Evolutionary conservation across 2,797 vertebrate species (phyloP).

Genomic region (Danio jaintianensis): DNA sequence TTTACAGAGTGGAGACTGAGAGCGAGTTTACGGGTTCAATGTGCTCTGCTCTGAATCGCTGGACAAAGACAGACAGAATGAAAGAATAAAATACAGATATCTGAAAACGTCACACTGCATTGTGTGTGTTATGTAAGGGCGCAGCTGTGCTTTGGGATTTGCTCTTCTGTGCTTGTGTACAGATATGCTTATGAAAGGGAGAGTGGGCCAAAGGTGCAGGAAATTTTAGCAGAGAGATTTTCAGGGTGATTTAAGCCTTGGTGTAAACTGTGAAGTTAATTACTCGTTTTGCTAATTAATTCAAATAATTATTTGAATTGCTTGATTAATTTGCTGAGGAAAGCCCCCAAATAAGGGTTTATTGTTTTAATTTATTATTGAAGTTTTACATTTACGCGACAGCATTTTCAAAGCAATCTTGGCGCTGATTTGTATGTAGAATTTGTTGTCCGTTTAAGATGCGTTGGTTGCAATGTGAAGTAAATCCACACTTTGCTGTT

Average conservation of each 20-base stretch:
- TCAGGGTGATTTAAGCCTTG: not conserved
- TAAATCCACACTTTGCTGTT: too few species aligned
- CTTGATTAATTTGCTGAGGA: not conserved
- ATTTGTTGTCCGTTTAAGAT: too few species aligned
- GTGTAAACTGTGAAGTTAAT: slow-evolving; percentile 2
- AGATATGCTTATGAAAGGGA: slow-evolving; percentile 31
- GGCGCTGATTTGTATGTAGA: too few species aligned
- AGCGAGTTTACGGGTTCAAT: not conserved
- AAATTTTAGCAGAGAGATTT: not conserved
- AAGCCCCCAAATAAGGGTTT: not conserved
- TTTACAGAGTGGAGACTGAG: not conserved
- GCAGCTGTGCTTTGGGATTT: slow-evolving; percentile 50
- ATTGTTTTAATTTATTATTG: too few species aligned
- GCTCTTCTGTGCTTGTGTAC: slow-evolving; percentile 6
- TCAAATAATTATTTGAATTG: not conserved
- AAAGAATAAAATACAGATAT: slow-evolving; percentile 18
- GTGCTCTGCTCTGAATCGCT: slow-evolving; percentile 12
- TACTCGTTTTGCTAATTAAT: not conserved
- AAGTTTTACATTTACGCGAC: too few species aligned
- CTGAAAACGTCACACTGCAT: slow-evolving; percentile 22
- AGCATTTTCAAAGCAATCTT: too few species aligned
- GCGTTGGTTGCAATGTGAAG: too few species aligned
- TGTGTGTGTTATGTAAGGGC: slow-evolving; percentile 42
- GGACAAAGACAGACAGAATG: not conserved
- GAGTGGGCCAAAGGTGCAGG: slow-evolving; percentile 2